Percentiles rank a stretch among this genome's conserved stretches.
phyloP scores from a whole-genome alignment of 2,888 invertebrate genomes.

The Trypoxylon attenuatum region DNA sequence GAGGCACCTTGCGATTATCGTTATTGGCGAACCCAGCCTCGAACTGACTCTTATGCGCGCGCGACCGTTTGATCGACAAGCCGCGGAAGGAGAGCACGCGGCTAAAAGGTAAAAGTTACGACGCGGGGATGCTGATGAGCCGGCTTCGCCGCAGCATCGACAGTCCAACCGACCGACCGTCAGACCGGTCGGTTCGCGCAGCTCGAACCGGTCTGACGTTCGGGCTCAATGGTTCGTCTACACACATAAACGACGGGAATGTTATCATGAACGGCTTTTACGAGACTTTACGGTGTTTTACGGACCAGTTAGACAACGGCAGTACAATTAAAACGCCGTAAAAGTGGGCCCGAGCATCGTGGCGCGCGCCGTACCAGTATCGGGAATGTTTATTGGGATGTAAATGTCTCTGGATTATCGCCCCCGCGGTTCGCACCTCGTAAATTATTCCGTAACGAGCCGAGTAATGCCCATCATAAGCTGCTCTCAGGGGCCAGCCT shows the following conservation, averaged over 20 bases:
- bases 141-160: slow-evolving; percentile 9
- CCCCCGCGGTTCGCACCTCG: slow-evolving; percentile 74
- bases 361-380: slow-evolving; percentile 51
- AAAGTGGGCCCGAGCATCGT: slow-evolving; percentile 60
- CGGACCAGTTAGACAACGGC: slow-evolving; percentile 68
- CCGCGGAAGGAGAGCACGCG: background rate
- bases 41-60: slow-evolving; percentile 14
- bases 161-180: too few relatives aligned
- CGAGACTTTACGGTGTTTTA: slow-evolving; percentile 65
- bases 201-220: slow-evolving; percentile 27
- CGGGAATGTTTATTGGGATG: slow-evolving; percentile 73
- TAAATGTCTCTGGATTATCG: slow-evolving; percentile 75
- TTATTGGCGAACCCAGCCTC: slow-evolving; percentile 48
- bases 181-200: too few relatives aligned
- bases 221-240: slow-evolving; percentile 18
- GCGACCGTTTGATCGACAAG: slow-evolving; percentile 29
- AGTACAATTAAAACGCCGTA: slow-evolving; percentile 72
- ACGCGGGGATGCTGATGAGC: background rate
- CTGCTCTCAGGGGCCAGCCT: slow-evolving; percentile 63
- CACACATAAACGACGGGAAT: slow-evolving; percentile 33
- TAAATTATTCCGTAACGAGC: slow-evolving; percentile 75
- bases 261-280: slow-evolving; percentile 68
- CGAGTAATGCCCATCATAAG: slow-evolving; percentile 74
- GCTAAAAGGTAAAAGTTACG: background rate
- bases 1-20: slow-evolving; percentile 58